A percentile compares a stretch with the other conserved stretches of the same genome.
Evolutionary conservation across 1,140 invertebrate species (phyloP).

Genomic region (Helicoverpa armigera): DNA sequence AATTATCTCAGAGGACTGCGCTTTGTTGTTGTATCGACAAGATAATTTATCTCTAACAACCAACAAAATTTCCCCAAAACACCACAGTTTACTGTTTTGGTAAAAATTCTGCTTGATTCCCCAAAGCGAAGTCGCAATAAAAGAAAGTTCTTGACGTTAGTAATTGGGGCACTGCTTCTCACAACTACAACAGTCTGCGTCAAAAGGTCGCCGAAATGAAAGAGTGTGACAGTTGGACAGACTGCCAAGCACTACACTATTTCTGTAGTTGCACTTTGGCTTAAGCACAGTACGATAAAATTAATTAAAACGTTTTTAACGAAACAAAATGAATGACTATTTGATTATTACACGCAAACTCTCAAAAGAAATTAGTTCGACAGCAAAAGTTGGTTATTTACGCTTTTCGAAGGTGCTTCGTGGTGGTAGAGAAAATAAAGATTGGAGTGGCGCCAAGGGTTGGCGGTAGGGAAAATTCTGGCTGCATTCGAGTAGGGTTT

Average conservation of each 20-base stretch:
- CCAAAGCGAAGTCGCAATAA: not conserved
- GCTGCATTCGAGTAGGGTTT: constrained; percentile 61
- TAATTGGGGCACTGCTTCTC: constrained; percentile 26
- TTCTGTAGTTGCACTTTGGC: constrained; percentile 1
- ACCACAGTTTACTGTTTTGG: too few relatives aligned
- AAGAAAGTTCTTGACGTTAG: constrained; percentile 15
- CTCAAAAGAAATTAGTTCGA: constrained; percentile 63
- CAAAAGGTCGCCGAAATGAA: constrained; percentile 34
- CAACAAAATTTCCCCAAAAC: too few relatives aligned
- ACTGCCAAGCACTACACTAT: not conserved
- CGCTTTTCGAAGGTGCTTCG: constrained; percentile 62
- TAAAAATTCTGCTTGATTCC: too few relatives aligned
- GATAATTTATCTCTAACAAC: too few relatives aligned
- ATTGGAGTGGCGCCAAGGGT: constrained; percentile 65
- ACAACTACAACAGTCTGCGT: constrained; percentile 17
- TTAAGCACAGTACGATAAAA: not conserved
- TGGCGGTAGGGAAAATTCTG: constrained; percentile 58
- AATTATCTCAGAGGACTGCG: not conserved
- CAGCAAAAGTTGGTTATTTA: constrained; percentile 63
- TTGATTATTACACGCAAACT: constrained; percentile 59
- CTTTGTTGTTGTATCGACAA: not conserved
- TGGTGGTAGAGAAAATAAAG: constrained; percentile 63
- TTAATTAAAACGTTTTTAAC: not conserved
- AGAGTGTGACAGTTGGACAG: constrained; percentile 7
- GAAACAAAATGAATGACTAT: constrained; percentile 39